Conservation (phyloP, 2,888 invertebrate species). For the Calephelis perditalis region DNA sequence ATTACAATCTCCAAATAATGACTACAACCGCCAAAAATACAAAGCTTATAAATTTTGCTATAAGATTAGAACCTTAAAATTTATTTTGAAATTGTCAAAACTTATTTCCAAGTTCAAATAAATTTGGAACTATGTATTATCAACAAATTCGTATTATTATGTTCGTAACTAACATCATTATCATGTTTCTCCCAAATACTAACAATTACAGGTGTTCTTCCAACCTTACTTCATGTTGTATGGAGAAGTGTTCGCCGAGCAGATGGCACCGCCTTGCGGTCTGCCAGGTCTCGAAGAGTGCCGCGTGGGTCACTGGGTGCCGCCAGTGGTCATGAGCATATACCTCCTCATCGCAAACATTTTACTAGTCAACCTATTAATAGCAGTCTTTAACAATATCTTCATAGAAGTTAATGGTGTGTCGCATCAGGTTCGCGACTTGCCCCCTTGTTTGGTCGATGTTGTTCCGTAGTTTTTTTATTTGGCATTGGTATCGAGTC, state of each 20-base stretch:
- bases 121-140: too few species aligned
- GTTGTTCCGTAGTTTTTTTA: conserved; percentile 30
- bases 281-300: conserved; percentile 84
- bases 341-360: conserved; percentile 98
- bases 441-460: conserved; percentile 15
- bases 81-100: too few species aligned
- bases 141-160: background rate
- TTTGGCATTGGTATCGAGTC: conserved; percentile 25
- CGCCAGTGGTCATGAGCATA: conserved; percentile 96
- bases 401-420: conserved; percentile 97
- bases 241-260: conserved; percentile 98
- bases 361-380: conserved; percentile 96
- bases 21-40: too few species aligned
- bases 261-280: conserved; percentile 96
- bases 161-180: conserved; percentile 1
- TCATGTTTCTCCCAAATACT: conserved; percentile 34
- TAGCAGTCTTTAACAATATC: conserved; percentile 99
- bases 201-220: conserved; percentile 88
- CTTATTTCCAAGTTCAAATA: too few species aligned
- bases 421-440: conserved; percentile 88
- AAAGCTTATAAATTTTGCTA: too few species aligned
- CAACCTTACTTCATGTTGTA: conserved; percentile 99
- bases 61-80: too few species aligned
- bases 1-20: too few species aligned
- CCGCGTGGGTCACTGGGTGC: conserved; percentile 94